These are phyloP conservation scores for Amphilophus citrinellus DNA, from an alignment of 2,113 vertebrate species.

Conservation along the genomic window DNA sequence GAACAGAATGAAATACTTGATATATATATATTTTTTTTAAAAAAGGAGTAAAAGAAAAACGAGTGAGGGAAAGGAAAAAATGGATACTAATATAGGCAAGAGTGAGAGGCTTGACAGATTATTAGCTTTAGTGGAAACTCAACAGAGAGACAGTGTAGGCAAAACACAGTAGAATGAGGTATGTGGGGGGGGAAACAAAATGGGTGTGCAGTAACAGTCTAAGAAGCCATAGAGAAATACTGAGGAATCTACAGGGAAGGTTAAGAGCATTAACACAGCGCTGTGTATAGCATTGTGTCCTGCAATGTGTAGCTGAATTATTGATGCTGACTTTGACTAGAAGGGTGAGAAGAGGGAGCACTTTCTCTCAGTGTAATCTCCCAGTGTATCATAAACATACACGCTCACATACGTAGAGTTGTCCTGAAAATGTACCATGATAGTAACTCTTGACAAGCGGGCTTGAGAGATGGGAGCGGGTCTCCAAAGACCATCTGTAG, in stretches of 20 bases:
- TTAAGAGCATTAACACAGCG: constrained; percentile 9
- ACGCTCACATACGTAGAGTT: background rate
- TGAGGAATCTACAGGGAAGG: constrained; percentile 14
- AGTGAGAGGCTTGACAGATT: constrained; percentile 28
- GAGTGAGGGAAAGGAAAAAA: constrained; percentile 8
- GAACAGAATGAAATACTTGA: constrained; percentile 28
- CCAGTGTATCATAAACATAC: constrained; percentile 21
- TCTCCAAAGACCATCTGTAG: constrained; percentile 21
- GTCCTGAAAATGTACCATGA: constrained; percentile 19
- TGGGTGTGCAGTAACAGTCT: constrained; percentile 41
- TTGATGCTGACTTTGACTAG: constrained; percentile 68
- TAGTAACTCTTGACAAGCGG: background rate
- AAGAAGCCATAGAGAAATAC: constrained; percentile 33
- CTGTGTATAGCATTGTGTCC: constrained; percentile 45
- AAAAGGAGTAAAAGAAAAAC: background rate
- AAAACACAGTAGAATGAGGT: constrained; percentile 7
- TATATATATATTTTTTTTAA: background rate
- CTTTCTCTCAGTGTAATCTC: constrained; percentile 34
- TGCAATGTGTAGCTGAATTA: constrained; percentile 74
- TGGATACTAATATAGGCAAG: constrained; percentile 17
- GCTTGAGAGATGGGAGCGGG: constrained; percentile 4
- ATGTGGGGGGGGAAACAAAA: constrained; percentile 34
- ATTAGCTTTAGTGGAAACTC: constrained; percentile 21
- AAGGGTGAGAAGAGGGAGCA: constrained; percentile 51
- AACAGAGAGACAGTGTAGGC: constrained; percentile 10